Percentiles rank a stretch among this genome's conserved stretches.
Evolutionary conservation across 2,113 vertebrate species (phyloP).

Genomic region (Indri indri): DNA sequence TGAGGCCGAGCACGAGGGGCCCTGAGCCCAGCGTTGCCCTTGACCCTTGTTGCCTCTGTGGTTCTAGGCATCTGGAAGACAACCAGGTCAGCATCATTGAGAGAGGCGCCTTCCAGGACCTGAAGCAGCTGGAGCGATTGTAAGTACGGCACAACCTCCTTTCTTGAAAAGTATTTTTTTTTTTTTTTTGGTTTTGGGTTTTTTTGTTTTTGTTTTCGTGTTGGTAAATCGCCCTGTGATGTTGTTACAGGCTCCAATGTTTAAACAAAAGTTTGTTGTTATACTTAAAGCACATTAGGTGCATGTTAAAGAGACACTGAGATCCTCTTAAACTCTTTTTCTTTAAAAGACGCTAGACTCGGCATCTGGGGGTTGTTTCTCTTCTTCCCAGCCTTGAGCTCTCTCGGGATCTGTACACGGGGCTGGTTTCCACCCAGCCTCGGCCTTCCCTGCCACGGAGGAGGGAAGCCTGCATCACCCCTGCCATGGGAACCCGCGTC

Average conservation of each 20-base stretch:
- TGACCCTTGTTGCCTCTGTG: slow-evolving; percentile 67
- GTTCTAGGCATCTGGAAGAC: slow-evolving; percentile 95
- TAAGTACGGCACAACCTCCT: slow-evolving; percentile 84
- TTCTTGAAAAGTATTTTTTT: slow-evolving; percentile 2
- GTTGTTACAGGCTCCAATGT: not conserved
- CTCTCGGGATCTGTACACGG: not conserved
- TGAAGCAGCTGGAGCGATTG: slow-evolving; percentile 97
- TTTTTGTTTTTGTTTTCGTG: not conserved
- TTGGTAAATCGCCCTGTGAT: not conserved
- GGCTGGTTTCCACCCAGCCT: not conserved
- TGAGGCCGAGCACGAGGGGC: not conserved
- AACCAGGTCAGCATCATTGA: slow-evolving; percentile 97
- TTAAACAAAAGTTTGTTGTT: slow-evolving; percentile 36
- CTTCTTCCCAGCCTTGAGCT: not conserved
- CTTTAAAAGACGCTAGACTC: not conserved
- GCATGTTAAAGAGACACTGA: not conserved
- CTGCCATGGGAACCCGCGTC: not conserved
- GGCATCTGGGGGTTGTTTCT: not conserved
- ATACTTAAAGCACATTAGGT: slow-evolving; percentile 4
- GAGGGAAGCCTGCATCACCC: not conserved
- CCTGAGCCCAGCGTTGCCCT: not conserved
- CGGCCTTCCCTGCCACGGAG: not conserved
- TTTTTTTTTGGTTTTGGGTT: too few relatives aligned
- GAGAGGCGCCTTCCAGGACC: slow-evolving; percentile 97
- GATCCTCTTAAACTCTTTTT: not conserved